These are phyloP conservation scores for Drosophila rubida DNA, from an alignment of 2,888 invertebrate genomes.

Conservation along the genomic window DNA sequence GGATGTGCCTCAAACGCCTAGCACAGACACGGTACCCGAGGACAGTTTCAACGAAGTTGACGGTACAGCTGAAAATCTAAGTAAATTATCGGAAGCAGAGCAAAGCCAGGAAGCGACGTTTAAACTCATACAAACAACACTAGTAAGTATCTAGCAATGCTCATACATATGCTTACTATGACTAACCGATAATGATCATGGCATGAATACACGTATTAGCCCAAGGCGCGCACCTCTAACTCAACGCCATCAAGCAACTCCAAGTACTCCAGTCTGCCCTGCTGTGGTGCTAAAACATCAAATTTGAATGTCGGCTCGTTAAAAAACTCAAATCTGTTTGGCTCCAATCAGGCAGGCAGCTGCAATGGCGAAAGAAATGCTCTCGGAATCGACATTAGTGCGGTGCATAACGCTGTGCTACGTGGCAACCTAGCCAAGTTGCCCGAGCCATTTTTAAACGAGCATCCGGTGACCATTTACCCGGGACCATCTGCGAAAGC, in stretches of 20 bases:
- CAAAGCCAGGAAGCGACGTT: slow-evolving; percentile 64
- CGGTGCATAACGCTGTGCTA: slow-evolving; percentile 85
- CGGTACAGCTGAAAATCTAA: slow-evolving; percentile 66
- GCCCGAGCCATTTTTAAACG: slow-evolving; percentile 86
- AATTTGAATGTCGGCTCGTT: slow-evolving; percentile 47
- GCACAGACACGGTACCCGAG: slow-evolving; percentile 75
- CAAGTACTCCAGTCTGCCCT: slow-evolving; percentile 85
- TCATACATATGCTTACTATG: neutral
- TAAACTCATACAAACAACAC: slow-evolving; percentile 87
- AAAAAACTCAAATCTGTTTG: slow-evolving; percentile 56
- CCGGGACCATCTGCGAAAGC: slow-evolving; percentile 85
- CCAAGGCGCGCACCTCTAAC: slow-evolving; percentile 81
- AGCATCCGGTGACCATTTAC: slow-evolving; percentile 89
- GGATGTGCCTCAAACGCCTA: slow-evolving; percentile 81
- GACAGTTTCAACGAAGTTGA: slow-evolving; percentile 80
- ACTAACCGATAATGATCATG: slow-evolving; percentile 27
- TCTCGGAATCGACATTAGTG: slow-evolving; percentile 85
- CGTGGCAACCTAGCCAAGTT: slow-evolving; percentile 84
- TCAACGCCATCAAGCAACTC: slow-evolving; percentile 81
- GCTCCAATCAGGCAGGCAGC: slow-evolving; percentile 71
- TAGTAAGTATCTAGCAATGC: slow-evolving; percentile 86
- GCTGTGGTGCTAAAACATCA: slow-evolving; percentile 79
- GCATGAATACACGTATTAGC: slow-evolving; percentile 65
- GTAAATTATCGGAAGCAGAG: slow-evolving; percentile 69
- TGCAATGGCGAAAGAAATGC: slow-evolving; percentile 84